These are phyloP conservation scores for Labeo catla DNA, from an alignment of 2,113 vertebrate species.

Conservation along the genomic window DNA sequence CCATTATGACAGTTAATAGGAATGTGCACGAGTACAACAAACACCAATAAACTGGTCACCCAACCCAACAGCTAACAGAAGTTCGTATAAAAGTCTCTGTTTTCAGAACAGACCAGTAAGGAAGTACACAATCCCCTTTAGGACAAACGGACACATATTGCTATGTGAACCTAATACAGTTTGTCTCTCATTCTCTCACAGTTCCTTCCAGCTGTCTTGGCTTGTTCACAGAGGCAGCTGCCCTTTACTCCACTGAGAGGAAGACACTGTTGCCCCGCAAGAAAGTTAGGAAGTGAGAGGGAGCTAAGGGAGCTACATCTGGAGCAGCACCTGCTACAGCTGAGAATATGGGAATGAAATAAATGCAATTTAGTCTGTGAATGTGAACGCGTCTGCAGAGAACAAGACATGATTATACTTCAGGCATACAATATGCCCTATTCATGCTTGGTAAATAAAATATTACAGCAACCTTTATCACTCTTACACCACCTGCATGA, in stretches of 20 bases:
- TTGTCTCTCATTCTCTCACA: constrained; percentile 34
- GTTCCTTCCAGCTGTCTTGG: constrained; percentile 74
- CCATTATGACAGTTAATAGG: neutral
- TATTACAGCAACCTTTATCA: constrained; percentile 23
- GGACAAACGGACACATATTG: constrained; percentile 63
- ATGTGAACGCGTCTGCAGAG: neutral
- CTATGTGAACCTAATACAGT: constrained; percentile 62
- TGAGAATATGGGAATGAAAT: constrained; percentile 12
- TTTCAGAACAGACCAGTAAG: constrained; percentile 56
- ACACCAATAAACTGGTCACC: neutral
- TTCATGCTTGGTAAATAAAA: constrained; percentile 28
- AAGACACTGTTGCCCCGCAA: constrained; percentile 52
- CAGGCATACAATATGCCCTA: neutral
- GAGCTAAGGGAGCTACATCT: constrained; percentile 67
- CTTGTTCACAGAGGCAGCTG: constrained; percentile 71
- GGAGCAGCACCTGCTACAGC: constrained; percentile 65
- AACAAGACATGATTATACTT: neutral
- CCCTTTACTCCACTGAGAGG: constrained; percentile 69
- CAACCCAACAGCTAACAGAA: neutral
- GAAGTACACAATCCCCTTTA: constrained; percentile 66
- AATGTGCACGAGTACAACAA: neutral
- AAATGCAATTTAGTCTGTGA: neutral
- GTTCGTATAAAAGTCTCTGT: neutral
- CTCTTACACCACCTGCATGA: neutral
- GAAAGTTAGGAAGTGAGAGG: constrained; percentile 49